Base-by-base conservation (phyloP, 2,888 invertebrate genomes). In the Caenorhabditis sp. region DNA sequence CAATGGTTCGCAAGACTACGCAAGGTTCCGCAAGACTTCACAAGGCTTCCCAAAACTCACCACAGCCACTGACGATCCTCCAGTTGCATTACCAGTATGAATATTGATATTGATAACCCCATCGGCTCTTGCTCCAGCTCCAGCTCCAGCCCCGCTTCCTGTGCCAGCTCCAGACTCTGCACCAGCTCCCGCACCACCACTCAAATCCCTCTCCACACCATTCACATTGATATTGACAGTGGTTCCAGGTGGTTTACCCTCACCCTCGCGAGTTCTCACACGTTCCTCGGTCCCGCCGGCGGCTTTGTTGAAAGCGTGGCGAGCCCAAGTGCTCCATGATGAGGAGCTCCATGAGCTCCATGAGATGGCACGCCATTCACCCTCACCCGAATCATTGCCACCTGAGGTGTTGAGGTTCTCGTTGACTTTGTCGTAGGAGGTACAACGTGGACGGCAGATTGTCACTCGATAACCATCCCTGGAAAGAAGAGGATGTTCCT, bases 401-500 rank as follows among this genome's bases (percentile, higher is more conserved):
- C 31, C 31, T 4, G 31, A 4, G 31, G 31, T 31, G 10, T 49
- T 67, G 59, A 64, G 59, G 56, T 63, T 59, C 20, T 69, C 70
- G 38, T 43, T 63, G 59, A 63, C 65, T 43, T 63, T 60, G 59
- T 70, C 69, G 49, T 69, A 65, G 5, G 82, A 70, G 53, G 72
- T 77, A 63, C 87, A 87, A 58, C 85, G 75, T 7, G 87, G 87
- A 8, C 87, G 83, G 69, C 87, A 87, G 67, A 87, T 87, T 20
- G 86, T 87, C 52, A 87, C 86, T 53, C 85, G 83, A 67, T 86
- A 87, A 52, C 87, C 87, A 43, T 84, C 84, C 1, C 87, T 87
- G 69, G 66, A 86, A 78, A 59, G n/a, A n/a, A n/a, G n/a, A n/a
- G n/a, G n/a, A n/a, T n/a, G n/a, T n/a, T n/a, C n/a, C n/a, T n/a